Base-by-base conservation (phyloP, 2,797 vertebrate species). In the Tamandua tetradactyla region DNA sequence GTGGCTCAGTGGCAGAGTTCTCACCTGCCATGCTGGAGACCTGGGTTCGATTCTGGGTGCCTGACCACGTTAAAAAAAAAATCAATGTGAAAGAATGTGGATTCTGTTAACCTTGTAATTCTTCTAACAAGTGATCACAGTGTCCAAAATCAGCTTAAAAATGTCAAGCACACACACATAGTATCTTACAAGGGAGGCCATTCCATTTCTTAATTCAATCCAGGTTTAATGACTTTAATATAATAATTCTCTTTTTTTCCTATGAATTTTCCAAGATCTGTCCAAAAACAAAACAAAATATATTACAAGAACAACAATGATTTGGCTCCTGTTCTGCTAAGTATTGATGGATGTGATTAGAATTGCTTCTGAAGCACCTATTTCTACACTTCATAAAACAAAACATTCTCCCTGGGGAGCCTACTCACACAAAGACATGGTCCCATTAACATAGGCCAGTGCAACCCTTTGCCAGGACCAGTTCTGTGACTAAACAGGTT, bases 181-280 rank as follows among this genome's bases (percentile, higher is more conserved):
- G 2, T 2, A 10, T 2, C 69, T 84, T 85, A 88, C 7, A 81
- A 78, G 76, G 44, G 25, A 95, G 69, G 69, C 11, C 32, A 93
- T 37, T 91, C 15, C 37, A 93, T 37, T 93, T n/a, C 49, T 86
- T 91, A 91, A 75, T 47, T 87, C 49, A 74, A 72, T 91, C 64
- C 37, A 74, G 37, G 30, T 95, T 93, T 86, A n/a, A 62, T 49
- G 30, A 85, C 74, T 86, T 87, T 23, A 76, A 79, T 35, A 88
- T 7, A 1, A 32, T 32, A 88, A 57, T 64, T 30, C 40, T 52
- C 11, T 3, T 27, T 40, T 40, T 61, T 74, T 83, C 83, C 49
- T 79, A 37, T 32, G 37, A 82, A 55, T 0, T 18, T 83, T 86
- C 35, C n/a, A 96, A 61, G 30, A 72, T 64, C 88, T 64, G 18